Conservation (phyloP, 2,113 vertebrate species). For the Tympanuchus pallidicinctus region DNA sequence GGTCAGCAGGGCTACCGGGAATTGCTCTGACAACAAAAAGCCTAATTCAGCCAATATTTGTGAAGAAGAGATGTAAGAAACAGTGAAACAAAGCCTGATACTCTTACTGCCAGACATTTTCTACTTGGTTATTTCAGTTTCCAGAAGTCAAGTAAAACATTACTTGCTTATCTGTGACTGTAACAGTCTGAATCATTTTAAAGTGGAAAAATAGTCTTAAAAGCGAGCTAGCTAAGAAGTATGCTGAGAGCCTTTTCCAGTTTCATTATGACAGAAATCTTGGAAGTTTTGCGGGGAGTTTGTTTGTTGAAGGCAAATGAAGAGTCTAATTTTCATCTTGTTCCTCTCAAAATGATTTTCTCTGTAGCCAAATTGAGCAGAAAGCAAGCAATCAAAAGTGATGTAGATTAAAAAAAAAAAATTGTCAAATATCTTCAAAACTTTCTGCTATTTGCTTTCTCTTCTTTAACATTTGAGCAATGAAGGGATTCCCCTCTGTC, state of each 20-base stretch:
- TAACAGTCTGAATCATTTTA: neutral
- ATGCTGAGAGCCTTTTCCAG: neutral
- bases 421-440: neutral
- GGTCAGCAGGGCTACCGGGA: neutral
- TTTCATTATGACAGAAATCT: neutral
- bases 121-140: neutral
- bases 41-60: neutral
- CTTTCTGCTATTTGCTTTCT: neutral
- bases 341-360: neutral
- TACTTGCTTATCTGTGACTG: neutral
- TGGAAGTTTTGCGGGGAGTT: neutral
- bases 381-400: neutral
- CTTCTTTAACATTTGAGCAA: neutral
- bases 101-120: neutral
- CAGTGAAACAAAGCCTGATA: neutral
- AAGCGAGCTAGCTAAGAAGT: neutral
- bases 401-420: neutral
- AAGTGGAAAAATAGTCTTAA: neutral
- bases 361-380: neutral
- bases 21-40: conserved; percentile 23
- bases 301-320: neutral
- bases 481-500: neutral
- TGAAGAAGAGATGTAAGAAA: neutral
- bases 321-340: neutral
- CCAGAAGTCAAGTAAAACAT: neutral